phyloP scores from a whole-genome alignment of 2,797 vertebrate genomes.

The Phoebastria nigripes region DNA sequence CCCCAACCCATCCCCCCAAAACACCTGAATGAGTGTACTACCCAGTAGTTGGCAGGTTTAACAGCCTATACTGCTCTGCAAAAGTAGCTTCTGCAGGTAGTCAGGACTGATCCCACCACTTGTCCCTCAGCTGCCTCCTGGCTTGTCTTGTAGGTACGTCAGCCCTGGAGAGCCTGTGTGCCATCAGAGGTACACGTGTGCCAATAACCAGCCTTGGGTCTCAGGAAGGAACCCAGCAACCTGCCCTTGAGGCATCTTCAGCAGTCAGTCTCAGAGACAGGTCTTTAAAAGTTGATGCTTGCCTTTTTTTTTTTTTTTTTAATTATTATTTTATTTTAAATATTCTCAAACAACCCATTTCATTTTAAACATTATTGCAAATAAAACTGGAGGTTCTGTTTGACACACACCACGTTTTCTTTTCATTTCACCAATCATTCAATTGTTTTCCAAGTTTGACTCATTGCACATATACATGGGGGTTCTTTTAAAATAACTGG shows the following conservation, averaged over 20 bases:
- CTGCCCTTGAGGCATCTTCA: background rate
- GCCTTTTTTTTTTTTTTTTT: background rate
- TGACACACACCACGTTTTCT: background rate
- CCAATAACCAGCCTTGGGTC: background rate
- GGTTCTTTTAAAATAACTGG: background rate
- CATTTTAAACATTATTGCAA: background rate
- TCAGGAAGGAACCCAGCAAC: background rate
- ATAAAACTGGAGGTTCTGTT: background rate
- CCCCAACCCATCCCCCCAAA: rapidly evolving
- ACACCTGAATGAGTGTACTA: background rate
- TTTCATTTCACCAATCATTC: background rate
- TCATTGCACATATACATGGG: background rate
- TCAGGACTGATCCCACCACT: background rate
- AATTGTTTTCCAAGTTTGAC: background rate
- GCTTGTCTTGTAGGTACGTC: background rate
- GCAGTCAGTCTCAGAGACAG: background rate
- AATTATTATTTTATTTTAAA: background rate
- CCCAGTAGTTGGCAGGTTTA: background rate
- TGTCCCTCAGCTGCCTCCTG: background rate
- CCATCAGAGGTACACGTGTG: rapidly evolving
- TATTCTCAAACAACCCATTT: background rate
- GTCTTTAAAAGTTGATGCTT: background rate
- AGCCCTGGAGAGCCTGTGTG: background rate
- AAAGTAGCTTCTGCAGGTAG: background rate
- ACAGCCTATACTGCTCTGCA: background rate